Evolutionary conservation across 2,888 invertebrate species (phyloP).

Genomic region (Callimorpha dominula): DNA sequence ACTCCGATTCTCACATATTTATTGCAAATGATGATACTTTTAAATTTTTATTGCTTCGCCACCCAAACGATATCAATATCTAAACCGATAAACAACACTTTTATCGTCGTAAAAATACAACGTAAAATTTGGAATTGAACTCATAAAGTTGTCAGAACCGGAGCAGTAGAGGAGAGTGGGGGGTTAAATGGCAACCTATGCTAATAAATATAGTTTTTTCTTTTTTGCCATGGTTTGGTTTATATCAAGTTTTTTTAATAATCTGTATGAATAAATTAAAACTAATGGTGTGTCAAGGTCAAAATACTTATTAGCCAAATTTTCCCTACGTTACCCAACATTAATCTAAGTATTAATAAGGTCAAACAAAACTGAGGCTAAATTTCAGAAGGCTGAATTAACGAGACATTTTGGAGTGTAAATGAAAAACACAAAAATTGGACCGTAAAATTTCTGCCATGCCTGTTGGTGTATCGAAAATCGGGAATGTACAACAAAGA

Average conservation of each 20-base stretch:
- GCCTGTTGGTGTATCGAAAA: slow-evolving; percentile 38
- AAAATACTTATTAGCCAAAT: too few species aligned
- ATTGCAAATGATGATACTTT: slow-evolving; percentile 8
- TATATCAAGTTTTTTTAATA: neutral
- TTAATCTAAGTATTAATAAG: slow-evolving; percentile 33
- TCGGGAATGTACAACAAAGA: slow-evolving; percentile 50
- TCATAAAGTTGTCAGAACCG: slow-evolving; percentile 52
- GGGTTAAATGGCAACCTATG: neutral
- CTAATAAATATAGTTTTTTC: neutral
- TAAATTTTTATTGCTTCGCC: slow-evolving; percentile 20
- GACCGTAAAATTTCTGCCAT: slow-evolving; percentile 33
- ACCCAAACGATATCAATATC: slow-evolving; percentile 28
- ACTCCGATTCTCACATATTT: neutral
- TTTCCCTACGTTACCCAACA: slow-evolving; percentile 1
- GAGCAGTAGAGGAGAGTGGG: slow-evolving; percentile 15
- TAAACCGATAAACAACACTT: slow-evolving; percentile 48
- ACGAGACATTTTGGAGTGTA: slow-evolving; percentile 29
- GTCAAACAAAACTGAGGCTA: slow-evolving; percentile 35
- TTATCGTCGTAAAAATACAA: slow-evolving; percentile 51
- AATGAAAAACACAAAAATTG: slow-evolving; percentile 8
- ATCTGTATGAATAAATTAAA: neutral
- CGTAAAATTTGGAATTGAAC: slow-evolving; percentile 54
- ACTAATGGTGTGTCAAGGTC: neutral
- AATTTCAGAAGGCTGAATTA: slow-evolving; percentile 46
- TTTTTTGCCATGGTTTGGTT: neutral